Base-by-base conservation (phyloP, 2,888 invertebrate species). In the Eustalomyia histrio region DNA sequence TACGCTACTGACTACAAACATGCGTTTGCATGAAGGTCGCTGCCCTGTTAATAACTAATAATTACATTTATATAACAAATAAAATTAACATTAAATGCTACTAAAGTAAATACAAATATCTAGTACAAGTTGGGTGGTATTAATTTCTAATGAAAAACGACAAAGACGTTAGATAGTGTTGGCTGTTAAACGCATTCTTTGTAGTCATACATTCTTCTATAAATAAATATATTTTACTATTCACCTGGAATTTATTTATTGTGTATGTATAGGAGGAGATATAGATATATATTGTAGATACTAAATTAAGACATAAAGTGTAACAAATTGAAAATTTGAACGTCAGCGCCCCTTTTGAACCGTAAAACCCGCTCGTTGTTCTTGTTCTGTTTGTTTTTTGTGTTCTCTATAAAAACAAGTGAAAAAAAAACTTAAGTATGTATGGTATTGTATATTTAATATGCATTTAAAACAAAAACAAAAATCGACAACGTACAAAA, bases 271-370 rank as follows among this genome's bases (percentile, higher is more conserved):
- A 9, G 21, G 18, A 57, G 57, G 24, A 65, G 65, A 50, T 16
- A 65, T 61, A 35, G 65, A 65, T 39, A 52, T 35, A 17, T 12
- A n/a, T n/a, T n/a, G n/a, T n/a, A 79, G 76, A 68, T 76, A 76
- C 72, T 75, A 85, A 87, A 88, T 87, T 85, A 88, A 87, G 87
- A 87, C 87, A 87, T 87, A 85, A 87, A 88, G 88, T 87, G 88
- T 88, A 86, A 87, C 88, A 87, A 88, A 88, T 88, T 84, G 88
- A 87, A 88, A 87, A 87, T 87, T 87, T 86, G 86, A 81, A 81
- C 74, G 85, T 85, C 85, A 84, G 84, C 85, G 82, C 82, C 84
- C 80, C 76, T 79, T 75, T 76, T 73, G 71, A 78, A 71, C 71
- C 64, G 39, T 72, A 76, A 76, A 67, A 74, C 63, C 75, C 63